Percentiles rank a stretch among this genome's conserved stretches.
Conservation (phyloP, 2,113 vertebrate species). For the Hypomesus transpacificus region DNA sequence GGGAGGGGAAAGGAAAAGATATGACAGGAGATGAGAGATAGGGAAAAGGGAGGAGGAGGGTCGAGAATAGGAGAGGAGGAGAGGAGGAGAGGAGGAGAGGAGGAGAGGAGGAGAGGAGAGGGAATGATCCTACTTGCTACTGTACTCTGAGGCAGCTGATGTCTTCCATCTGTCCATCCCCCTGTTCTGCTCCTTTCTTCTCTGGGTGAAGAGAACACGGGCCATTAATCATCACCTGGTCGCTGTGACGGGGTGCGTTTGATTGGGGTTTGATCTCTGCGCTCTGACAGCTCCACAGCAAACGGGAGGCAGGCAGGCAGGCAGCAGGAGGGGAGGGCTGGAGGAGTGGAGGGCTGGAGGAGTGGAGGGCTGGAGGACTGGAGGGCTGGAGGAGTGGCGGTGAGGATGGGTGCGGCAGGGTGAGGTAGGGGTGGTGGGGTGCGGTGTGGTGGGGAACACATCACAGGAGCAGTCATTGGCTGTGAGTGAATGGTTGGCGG, state of each 20-base stretch:
- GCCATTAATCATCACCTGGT: slow-evolving; percentile 73
- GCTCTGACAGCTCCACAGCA: slow-evolving; percentile 62
- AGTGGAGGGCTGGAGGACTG: slow-evolving; percentile 28
- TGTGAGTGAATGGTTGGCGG: slow-evolving; percentile 63
- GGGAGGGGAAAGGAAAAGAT: too few relatives aligned
- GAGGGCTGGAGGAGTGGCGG: slow-evolving; percentile 46
- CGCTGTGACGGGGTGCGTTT: slow-evolving; percentile 61
- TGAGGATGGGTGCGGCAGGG: slow-evolving; percentile 23
- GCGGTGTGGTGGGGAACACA: slow-evolving; percentile 44
- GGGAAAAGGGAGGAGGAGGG: too few relatives aligned
- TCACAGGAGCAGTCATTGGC: slow-evolving; percentile 65
- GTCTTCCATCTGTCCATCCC: slow-evolving; percentile 60
- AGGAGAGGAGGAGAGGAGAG: too few relatives aligned
- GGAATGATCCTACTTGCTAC: slow-evolving; percentile 51
- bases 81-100: too few relatives aligned
- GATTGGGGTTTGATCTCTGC: slow-evolving; percentile 62
- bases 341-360: slow-evolving; percentile 44
- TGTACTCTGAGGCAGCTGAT: slow-evolving; percentile 59
- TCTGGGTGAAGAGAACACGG: slow-evolving; percentile 61
- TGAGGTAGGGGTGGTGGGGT: slow-evolving; percentile 10
- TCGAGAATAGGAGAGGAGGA: too few relatives aligned
- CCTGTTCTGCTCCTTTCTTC: slow-evolving; percentile 53
- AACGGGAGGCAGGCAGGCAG: background rate
- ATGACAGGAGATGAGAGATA: too few relatives aligned
- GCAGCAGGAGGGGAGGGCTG: too few relatives aligned